A percentile compares a stretch with the other conserved stretches of the same genome.
phyloP scores from a whole-genome alignment of 2,888 invertebrate genomes.

The Trichogramma dendrolimi region DNA sequence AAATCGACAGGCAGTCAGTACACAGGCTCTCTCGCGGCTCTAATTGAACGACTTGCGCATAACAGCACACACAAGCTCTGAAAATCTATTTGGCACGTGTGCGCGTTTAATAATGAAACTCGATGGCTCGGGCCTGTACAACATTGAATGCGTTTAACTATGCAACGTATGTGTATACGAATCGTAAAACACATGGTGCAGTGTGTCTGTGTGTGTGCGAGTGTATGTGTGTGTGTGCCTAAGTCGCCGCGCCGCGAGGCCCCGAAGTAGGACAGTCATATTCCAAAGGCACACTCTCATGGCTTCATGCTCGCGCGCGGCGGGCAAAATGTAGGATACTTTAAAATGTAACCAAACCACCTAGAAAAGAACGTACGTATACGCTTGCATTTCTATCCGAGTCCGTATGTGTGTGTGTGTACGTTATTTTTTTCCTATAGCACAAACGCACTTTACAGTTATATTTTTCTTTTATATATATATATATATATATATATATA shows the following conservation, averaged over 20 bases:
- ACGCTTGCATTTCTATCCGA: too few relatives aligned
- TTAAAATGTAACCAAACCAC: conserved; percentile 26
- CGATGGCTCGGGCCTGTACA: too few relatives aligned
- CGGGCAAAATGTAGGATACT: conserved; percentile 22
- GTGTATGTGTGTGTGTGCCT: too few relatives aligned
- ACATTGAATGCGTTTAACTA: background rate
- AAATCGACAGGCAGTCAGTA: background rate
- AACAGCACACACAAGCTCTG: background rate
- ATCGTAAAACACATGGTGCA: conserved; percentile 19
- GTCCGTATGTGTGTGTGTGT: background rate
- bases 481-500: too few relatives aligned
- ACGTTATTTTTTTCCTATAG: conserved; percentile 7
- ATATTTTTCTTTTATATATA: conserved; percentile 4
- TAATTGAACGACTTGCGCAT: conserved; percentile 11
- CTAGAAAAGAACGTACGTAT: conserved; percentile 18
- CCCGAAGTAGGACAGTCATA: conserved; percentile 16
- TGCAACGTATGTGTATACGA: conserved; percentile 7
- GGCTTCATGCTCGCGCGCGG: background rate
- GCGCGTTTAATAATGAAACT: too few relatives aligned
- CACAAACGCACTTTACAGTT: conserved; percentile 18
- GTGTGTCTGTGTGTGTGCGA: too few relatives aligned
- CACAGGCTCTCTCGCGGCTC: background rate
- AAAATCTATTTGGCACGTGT: background rate
- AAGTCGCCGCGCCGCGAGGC: too few relatives aligned
- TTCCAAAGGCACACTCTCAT: background rate